Base-by-base conservation (phyloP, 2,888 invertebrate genomes). In the Papilio demoleus region DNA sequence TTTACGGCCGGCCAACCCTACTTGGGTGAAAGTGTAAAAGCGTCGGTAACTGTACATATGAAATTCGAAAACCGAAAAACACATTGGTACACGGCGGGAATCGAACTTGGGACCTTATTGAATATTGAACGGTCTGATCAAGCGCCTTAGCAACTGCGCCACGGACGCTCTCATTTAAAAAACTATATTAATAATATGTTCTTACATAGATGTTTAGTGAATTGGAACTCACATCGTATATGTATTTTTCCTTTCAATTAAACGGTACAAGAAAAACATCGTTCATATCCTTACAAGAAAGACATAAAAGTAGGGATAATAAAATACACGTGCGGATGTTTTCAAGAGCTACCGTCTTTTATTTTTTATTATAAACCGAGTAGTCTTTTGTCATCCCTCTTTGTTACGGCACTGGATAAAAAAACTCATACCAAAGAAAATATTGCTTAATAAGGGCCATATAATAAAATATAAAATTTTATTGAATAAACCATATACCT, bases 311-410 rank as follows among this genome's bases (percentile, higher is more conserved):
- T n/a, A n/a, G 34, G n/a, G 24, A 31, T 58, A 58, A 19, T 58
- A 34, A 58, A 58, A 58, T 58, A 58, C 34, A 36, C 58, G 31
- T 11, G 12, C 34, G 11, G 19, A 53, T 17, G 27, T 56, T 56
- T 56, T 17, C 56, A 38, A 59, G 34, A 59, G 5, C 36, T 36
- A 58, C 19, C n/a, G 19, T 34, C 17, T 34, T 38, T 38, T 36
- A 59, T 19, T 22, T 19, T 58, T 38, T 59, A 59, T 58, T 36
- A 59, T 59, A 36, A 59, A 34, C 36, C 14, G 19, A 58, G 36
- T 34, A 36, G 59, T 59, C 59, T 36, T 59, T 59, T 38, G 36
- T 36, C 36, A 36, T 59, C 12, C 36, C 36, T 12, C 5, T 36
- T 59, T 59, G 19, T 59, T 19, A 59, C 22, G 36, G 59, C 12